Evolutionary conservation across 1,140 invertebrate species (phyloP).

Genomic region (Eubasilissa regina): DNA sequence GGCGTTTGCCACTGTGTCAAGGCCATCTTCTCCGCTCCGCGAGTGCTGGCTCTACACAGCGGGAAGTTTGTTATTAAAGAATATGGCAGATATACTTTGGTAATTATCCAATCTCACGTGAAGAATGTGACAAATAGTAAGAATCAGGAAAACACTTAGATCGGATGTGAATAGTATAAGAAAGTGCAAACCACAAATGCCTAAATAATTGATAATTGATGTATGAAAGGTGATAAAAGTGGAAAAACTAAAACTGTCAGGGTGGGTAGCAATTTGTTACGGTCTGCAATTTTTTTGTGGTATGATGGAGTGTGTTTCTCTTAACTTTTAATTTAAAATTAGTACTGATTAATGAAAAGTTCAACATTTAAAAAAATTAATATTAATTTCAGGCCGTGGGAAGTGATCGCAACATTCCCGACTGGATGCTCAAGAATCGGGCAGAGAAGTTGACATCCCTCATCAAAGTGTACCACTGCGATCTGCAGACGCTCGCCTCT

Average conservation of each 20-base stretch:
- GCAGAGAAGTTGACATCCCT: constrained; percentile 81
- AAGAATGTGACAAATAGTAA: not conserved
- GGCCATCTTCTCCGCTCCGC: constrained; percentile 81
- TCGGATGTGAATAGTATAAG: too few species aligned
- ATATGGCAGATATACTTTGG: constrained; percentile 85
- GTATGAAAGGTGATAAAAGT: too few species aligned
- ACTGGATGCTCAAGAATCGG: constrained; percentile 83
- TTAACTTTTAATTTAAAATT: not conserved
- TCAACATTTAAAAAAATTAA: too few species aligned
- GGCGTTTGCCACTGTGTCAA: constrained; percentile 85
- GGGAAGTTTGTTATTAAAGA: constrained; percentile 88
- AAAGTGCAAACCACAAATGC: too few species aligned
- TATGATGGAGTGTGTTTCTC: not conserved
- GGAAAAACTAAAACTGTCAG: too few species aligned
- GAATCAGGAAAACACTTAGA: not conserved
- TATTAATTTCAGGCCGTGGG: constrained; percentile 78
- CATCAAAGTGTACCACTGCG: constrained; percentile 84
- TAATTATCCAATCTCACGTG: constrained; percentile 66
- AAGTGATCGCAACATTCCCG: constrained; percentile 87
- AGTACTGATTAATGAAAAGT: too few species aligned
- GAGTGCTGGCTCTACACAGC: constrained; percentile 83
- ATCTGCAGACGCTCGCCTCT: constrained; percentile 79
- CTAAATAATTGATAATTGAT: too few species aligned
- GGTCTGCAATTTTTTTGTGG: too few species aligned
- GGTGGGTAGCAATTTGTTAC: too few species aligned